Evolutionary conservation across 2,888 invertebrate genomes (phyloP).

Genomic region (Tanypteryx hageni): DNA sequence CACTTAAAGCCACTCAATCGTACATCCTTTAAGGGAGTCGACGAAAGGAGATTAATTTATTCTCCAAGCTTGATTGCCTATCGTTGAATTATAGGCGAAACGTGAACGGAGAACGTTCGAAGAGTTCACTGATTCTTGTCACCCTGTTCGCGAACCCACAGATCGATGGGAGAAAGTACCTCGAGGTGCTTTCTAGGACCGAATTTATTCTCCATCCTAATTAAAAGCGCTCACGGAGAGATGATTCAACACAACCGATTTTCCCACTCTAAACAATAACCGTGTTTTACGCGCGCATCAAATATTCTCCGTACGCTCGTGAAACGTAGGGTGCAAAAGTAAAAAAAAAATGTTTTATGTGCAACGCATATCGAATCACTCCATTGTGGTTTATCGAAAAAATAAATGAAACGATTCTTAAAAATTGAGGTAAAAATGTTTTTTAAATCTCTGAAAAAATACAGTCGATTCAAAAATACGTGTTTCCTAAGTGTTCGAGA

Average conservation of each 20-base stretch:
- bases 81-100: neutral
- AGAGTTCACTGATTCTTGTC: neutral
- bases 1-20: neutral
- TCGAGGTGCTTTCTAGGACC: neutral
- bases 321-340: no score
- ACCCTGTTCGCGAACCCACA: neutral
- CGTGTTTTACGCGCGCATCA: no score
- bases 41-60: neutral
- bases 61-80: neutral
- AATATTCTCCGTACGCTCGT: no score
- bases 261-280: no score
- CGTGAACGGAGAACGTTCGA: neutral
- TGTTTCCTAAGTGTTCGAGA: no score
- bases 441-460: no score
- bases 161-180: neutral
- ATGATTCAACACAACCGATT: neutral
- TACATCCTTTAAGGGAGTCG: neutral
- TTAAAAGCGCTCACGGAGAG: neutral
- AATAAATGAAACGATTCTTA: no score
- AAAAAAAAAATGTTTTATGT: no score
- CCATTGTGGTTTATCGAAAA: no score
- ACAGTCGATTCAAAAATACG: no score
- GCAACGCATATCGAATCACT: no score
- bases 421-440: no score
- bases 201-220: neutral